Evolutionary conservation across 2,113 vertebrate genomes (phyloP).

Genomic region (Colistium nudipinnis): DNA sequence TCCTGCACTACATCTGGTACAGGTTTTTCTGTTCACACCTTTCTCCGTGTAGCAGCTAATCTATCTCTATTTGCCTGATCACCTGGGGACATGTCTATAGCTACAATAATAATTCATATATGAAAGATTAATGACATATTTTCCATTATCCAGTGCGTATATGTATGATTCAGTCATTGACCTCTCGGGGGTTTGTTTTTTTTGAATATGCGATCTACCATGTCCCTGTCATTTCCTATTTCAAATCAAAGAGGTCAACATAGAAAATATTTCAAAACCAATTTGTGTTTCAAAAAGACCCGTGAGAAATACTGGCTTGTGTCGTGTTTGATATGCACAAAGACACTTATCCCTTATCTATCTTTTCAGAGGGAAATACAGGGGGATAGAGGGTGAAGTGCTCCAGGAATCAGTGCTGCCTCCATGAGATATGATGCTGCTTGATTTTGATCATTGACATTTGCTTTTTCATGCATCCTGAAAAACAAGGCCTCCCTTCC

Average conservation of each 20-base stretch:
- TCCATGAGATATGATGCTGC: constrained; percentile 80
- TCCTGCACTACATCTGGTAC: not conserved
- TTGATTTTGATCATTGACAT: constrained; percentile 84
- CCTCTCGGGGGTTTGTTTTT: constrained; percentile 67
- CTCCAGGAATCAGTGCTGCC: constrained; percentile 77
- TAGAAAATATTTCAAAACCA: constrained; percentile 79
- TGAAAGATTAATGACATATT: constrained; percentile 73
- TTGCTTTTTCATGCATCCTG: constrained; percentile 81
- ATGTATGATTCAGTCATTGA: constrained; percentile 75
- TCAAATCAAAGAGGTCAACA: constrained; percentile 80
- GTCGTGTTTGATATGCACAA: constrained; percentile 79
- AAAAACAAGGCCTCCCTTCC: constrained; percentile 80
- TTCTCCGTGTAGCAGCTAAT: constrained; percentile 46
- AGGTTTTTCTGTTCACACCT: constrained; percentile 19
- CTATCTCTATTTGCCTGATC: constrained; percentile 52
- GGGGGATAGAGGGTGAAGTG: constrained; percentile 72
- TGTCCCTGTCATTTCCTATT: constrained; percentile 77
- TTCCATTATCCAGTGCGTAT: constrained; percentile 63
- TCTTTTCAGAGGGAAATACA: constrained; percentile 67
- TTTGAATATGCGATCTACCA: constrained; percentile 61
- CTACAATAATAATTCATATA: constrained; percentile 62
- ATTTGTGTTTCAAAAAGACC: constrained; percentile 81
- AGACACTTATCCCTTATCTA: constrained; percentile 82
- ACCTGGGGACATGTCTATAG: constrained; percentile 58
- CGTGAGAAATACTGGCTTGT: constrained; percentile 74